A percentile compares a stretch with the other conserved stretches of the same genome.
phyloP scores from a whole-genome alignment of 2,113 vertebrate species.

The Calypte anna region DNA sequence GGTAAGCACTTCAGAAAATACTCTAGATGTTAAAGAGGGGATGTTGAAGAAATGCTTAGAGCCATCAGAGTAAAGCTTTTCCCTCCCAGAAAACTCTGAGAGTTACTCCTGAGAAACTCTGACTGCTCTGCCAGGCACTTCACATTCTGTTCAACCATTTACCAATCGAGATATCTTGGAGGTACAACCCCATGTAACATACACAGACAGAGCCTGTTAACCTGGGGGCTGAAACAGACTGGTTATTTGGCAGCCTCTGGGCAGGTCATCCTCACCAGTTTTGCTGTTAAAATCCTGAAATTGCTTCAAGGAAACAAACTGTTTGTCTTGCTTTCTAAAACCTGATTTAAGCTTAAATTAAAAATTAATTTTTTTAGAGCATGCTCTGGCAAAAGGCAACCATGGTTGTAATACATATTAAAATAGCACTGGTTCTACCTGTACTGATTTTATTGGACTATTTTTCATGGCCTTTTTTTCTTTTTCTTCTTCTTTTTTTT shows the following conservation, averaged over 20 bases:
- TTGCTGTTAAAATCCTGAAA: constrained; percentile 17
- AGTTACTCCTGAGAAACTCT: not conserved
- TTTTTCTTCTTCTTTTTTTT: not conserved
- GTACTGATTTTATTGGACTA: not conserved
- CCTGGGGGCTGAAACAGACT: not conserved
- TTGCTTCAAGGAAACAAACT: not conserved
- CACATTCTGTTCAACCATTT: not conserved
- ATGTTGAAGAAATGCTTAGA: constrained; percentile 31
- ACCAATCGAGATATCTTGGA: not conserved
- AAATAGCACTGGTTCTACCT: not conserved
- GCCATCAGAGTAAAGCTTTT: not conserved
- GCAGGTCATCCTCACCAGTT: not conserved
- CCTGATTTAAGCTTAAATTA: not conserved
- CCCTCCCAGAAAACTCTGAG: not conserved
- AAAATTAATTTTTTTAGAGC: not conserved
- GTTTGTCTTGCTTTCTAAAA: not conserved
- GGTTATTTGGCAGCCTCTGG: not conserved
- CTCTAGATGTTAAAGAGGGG: constrained; percentile 12
- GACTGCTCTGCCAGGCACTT: not conserved
- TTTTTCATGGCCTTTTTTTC: too few species aligned
- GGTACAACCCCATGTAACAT: not conserved
- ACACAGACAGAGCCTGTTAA: not conserved
- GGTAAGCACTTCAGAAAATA: constrained; percentile 52
- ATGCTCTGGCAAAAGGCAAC: not conserved
- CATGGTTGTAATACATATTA: rapidly evolving